Percentiles rank a stretch among this genome's conserved stretches.
phyloP scores from a whole-genome alignment of 2,888 invertebrate species.

The Lithophane leautieri region DNA sequence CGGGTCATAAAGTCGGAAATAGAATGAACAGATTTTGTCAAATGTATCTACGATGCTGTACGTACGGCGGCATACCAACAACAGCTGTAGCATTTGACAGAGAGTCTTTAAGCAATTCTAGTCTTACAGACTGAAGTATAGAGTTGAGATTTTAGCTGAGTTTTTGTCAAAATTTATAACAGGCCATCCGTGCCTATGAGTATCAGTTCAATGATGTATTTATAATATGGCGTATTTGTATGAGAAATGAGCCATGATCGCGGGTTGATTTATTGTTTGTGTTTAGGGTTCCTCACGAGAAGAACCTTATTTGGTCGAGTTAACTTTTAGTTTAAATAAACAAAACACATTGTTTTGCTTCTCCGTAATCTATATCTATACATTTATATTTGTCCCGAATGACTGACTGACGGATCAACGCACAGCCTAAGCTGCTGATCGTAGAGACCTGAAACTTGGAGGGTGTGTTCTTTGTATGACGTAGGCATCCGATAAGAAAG shows the following conservation, averaged over 20 bases:
- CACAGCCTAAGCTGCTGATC: too few relatives aligned
- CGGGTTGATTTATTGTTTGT: slow-evolving; percentile 54
- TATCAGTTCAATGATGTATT: slow-evolving; percentile 61
- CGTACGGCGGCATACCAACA: slow-evolving; percentile 54
- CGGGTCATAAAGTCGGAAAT: slow-evolving; percentile 43
- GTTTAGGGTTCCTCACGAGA: slow-evolving; percentile 21
- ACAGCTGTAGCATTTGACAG: slow-evolving; percentile 62
- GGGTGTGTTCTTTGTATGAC: too few relatives aligned
- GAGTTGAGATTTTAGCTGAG: slow-evolving; percentile 33
- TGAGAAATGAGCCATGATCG: slow-evolving; percentile 56
- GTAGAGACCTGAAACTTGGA: too few relatives aligned
- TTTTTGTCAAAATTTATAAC: slow-evolving; percentile 52
- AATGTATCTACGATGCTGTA: slow-evolving; percentile 56
- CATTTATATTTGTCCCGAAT: too few relatives aligned
- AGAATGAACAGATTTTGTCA: slow-evolving; percentile 29
- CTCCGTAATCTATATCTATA: not conserved
- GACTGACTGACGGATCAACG: too few relatives aligned
- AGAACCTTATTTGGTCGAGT: not conserved
- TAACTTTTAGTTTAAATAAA: not conserved
- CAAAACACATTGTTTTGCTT: not conserved
- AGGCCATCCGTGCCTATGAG: slow-evolving; percentile 44
- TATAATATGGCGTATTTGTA: slow-evolving; percentile 56
- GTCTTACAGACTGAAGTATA: slow-evolving; percentile 14
- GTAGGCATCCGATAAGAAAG: too few relatives aligned
- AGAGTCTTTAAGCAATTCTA: slow-evolving; percentile 39